phyloP scores from a whole-genome alignment of 2,797 vertebrate genomes.

The Xenops minutus region DNA sequence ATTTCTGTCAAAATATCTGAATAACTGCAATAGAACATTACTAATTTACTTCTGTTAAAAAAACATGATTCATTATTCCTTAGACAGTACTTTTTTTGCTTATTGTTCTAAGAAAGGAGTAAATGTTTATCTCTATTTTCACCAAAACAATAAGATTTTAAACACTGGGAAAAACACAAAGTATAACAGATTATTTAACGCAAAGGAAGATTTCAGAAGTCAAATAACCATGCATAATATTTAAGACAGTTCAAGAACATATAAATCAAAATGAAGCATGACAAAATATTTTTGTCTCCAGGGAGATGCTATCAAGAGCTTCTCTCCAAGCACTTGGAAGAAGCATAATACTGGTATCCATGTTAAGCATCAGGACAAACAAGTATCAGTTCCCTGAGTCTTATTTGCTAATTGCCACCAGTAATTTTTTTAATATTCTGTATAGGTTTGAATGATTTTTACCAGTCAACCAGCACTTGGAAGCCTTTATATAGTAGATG shows the following conservation, averaged over 20 bases:
- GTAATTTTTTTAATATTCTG: not conserved
- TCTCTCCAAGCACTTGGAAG: not conserved
- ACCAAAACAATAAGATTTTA: not conserved
- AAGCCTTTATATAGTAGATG: not conserved
- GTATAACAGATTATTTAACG: not conserved
- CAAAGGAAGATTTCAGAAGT: not conserved
- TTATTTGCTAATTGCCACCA: not conserved
- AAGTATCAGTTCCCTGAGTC: not conserved
- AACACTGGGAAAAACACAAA: not conserved
- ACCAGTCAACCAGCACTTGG: not conserved
- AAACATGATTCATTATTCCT: not conserved
- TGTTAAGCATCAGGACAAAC: not conserved
- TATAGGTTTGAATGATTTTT: not conserved
- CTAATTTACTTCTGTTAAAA: not conserved
- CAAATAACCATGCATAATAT: not conserved
- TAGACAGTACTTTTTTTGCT: not conserved
- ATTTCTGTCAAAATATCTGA: not conserved
- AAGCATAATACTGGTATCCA: not conserved
- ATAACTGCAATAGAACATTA: not conserved
- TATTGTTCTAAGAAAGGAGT: not conserved
- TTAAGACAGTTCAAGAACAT: not conserved
- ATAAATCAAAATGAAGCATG: not conserved
- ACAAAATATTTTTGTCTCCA: not conserved
- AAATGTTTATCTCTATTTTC: not conserved
- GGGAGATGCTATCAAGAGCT: not conserved